Conservation (phyloP, 2,797 vertebrate species). For the Naso thynnoides region DNA sequence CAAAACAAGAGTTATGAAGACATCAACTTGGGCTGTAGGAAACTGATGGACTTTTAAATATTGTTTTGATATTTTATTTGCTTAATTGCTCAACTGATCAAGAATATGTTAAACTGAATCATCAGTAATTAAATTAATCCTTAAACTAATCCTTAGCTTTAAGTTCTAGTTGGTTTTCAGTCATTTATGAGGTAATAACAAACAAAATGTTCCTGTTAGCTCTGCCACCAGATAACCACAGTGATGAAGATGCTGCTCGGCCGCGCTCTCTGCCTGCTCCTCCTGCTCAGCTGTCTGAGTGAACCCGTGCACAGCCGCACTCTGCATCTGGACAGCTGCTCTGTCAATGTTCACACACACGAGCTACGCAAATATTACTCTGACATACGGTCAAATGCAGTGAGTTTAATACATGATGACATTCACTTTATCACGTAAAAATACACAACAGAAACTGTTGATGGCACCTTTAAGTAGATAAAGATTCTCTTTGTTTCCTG, state of each 20-base stretch:
- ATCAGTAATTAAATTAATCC: not conserved
- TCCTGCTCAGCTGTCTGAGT: conserved; percentile 62
- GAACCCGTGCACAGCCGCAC: conserved; percentile 35
- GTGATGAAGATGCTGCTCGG: conserved; percentile 59
- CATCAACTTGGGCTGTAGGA: not conserved
- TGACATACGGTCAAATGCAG: conserved; percentile 71
- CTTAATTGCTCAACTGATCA: not conserved
- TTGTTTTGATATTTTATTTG: not conserved
- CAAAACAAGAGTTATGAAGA: not conserved
- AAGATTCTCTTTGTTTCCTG: not conserved
- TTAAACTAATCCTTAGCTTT: not conserved
- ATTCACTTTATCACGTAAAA: not conserved
- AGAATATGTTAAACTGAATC: not conserved
- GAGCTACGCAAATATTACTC: conserved; percentile 81
- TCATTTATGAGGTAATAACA: not conserved
- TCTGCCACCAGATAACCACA: conserved; percentile 29
- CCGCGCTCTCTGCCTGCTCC: conserved; percentile 54
- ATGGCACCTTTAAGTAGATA: not conserved
- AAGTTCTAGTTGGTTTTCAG: not conserved
- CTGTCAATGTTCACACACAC: conserved; percentile 77
- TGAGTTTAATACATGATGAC: conserved; percentile 62
- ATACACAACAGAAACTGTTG: not conserved
- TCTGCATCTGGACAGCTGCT: conserved; percentile 79
- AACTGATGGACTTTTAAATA: not conserved
- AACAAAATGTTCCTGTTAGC: conserved; percentile 9